Evolutionary conservation across 2,888 invertebrate species (phyloP).

Genomic region (Xestoiulus laeticollis): DNA sequence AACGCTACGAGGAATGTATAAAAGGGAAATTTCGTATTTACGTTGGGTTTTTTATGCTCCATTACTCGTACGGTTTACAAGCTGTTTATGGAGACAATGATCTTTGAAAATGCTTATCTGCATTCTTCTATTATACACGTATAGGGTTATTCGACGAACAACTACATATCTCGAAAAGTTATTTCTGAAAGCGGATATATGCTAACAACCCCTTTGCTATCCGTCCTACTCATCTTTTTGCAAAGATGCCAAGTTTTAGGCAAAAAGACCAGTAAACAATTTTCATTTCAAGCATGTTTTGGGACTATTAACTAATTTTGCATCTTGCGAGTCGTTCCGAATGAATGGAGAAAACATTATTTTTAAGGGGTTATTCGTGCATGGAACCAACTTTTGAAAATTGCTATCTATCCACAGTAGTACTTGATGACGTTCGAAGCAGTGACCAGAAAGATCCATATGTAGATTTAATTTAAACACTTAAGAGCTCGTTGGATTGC

Average conservation of each 20-base stretch:
- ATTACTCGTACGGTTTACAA: conserved; percentile 38
- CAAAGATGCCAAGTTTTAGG: neutral
- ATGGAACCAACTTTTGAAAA: too few relatives aligned
- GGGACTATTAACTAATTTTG: conserved; percentile 4
- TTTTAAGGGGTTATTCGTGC: neutral
- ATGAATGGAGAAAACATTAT: neutral
- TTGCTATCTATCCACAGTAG: too few relatives aligned
- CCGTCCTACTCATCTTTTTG: conserved; percentile 13
- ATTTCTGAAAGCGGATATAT: neutral
- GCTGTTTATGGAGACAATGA: conserved; percentile 43
- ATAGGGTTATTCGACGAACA: neutral
- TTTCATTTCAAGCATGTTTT: neutral
- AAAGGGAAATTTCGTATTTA: neutral
- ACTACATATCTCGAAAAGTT: neutral
- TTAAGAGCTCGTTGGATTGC: too few relatives aligned
- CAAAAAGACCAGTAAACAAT: conserved; percentile 6
- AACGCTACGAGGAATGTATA: neutral
- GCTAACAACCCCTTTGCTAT: neutral
- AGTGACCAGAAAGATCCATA: neutral
- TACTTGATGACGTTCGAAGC: neutral
- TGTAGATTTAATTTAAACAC: neutral
- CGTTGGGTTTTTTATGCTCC: conserved; percentile 21
- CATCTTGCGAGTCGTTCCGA: neutral
- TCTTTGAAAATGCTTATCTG: conserved; percentile 35
- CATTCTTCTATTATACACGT: neutral